Conservation (phyloP, 2,888 invertebrate genomes). For the Saturnia pavonia region DNA sequence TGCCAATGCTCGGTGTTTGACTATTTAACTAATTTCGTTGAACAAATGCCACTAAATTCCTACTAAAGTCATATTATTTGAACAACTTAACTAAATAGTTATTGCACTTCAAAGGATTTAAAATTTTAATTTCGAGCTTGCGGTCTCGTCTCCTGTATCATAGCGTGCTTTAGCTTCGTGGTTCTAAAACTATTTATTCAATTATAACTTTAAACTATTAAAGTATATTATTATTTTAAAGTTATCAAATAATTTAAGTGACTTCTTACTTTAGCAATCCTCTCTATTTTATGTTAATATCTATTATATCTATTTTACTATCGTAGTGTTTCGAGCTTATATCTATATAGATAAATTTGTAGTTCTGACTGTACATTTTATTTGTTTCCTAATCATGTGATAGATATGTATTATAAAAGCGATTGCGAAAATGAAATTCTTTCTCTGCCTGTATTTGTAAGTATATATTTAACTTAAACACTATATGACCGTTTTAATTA, state of each 20-base stretch:
- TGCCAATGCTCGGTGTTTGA: background rate
- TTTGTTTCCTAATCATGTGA: too few species aligned
- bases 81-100: conserved; percentile 1
- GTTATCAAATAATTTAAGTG: background rate
- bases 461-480: too few species aligned
- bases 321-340: too few species aligned
- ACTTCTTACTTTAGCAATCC: background rate
- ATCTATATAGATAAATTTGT: too few species aligned
- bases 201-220: background rate
- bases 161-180: too few species aligned
- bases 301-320: too few species aligned
- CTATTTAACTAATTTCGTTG: conserved; percentile 10
- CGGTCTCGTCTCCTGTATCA: background rate
- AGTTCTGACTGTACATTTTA: too few species aligned
- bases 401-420: too few species aligned
- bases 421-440: too few species aligned
- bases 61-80: background rate
- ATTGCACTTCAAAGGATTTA: background rate
- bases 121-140: background rate
- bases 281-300: too few species aligned
- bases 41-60: conserved; percentile 1
- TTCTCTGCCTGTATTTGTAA: too few species aligned
- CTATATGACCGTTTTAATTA: too few species aligned
- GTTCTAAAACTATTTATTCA: background rate
- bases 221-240: background rate